Evolutionary conservation across 1,140 invertebrate genomes (phyloP), one percentile per base, ranked within the genome.

Genomic region (Chlorops oryzae): DNA sequence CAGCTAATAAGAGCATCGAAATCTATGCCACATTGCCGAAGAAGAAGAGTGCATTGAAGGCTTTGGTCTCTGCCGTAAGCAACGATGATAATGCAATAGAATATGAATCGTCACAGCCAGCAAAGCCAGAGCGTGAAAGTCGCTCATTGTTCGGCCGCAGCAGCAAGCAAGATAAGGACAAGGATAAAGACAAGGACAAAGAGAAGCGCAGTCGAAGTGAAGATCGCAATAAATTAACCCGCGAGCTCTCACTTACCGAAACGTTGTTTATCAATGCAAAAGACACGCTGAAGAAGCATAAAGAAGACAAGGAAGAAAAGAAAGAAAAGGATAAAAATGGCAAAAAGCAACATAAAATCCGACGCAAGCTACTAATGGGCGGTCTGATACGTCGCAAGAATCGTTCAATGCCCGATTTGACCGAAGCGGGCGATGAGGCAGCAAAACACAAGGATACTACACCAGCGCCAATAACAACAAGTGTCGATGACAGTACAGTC

Each of bases 1-100:
- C 61, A 15, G 45, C 28, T 18, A 61, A 56, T 40, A 87, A 85
- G 63, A 89, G 79, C 61, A 92, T 92, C 43, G 88, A 92, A 73
- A 90, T 93, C 53, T 94, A 94, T 63, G 91, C 89, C 0, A 94
- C 91, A 3, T 66, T 94, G 12, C 91, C 91, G 2, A 94, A 93
- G 73, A 91, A 90, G 70, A 90, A 89, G 65, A 80, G 81, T 27
- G 80, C 77, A 0, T 62, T 82, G 2, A 81, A 84, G 51, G 81
- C 80, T 32, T 79, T 85, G 47, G 72, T 78, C 20, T 77, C 80
- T 18, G 52, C 55, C 5, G 28, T 51, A 5, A 27, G 52, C 25
- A 65, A 73, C 22, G 81, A 81, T 54, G 78, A 81, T 21, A 80
- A 89, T 62, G 83, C 56, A 39, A 69, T 72, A 21, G 66, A 68